A percentile compares a stretch with the other conserved stretches of the same genome.
These are phyloP conservation scores for Conus ventricosus DNA, from an alignment of 1,140 invertebrate species.

Conservation along the genomic window DNA sequence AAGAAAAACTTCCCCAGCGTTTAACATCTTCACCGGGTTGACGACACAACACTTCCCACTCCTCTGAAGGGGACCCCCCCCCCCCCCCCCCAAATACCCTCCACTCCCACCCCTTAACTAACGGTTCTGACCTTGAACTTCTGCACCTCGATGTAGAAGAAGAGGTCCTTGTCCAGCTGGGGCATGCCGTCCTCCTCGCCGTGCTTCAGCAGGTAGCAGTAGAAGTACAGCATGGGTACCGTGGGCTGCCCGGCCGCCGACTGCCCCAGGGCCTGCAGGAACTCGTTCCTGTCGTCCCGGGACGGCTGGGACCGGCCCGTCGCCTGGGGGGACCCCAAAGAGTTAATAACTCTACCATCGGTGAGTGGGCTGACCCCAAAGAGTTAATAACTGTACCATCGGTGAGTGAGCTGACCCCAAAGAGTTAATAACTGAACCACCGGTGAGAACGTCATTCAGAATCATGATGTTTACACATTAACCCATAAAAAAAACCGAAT, in stretches of 20 bases:
- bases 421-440: not conserved
- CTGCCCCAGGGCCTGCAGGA: slow-evolving; percentile 63
- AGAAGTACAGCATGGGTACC: slow-evolving; percentile 70
- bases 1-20: too few relatives aligned
- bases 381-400: not conserved
- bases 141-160: slow-evolving; percentile 74
- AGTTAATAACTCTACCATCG: not conserved
- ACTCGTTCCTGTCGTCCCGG: slow-evolving; percentile 69
- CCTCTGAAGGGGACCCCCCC: not conserved
- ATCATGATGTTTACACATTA: not conserved
- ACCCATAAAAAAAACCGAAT: not conserved
- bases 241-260: slow-evolving; percentile 67
- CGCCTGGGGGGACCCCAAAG: slow-evolving; percentile 35
- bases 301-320: slow-evolving; percentile 67
- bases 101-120: not conserved
- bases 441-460: not conserved
- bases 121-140: slow-evolving; percentile 70
- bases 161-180: slow-evolving; percentile 73
- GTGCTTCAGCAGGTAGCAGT: slow-evolving; percentile 72
- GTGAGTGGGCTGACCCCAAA: not conserved
- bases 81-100: not conserved
- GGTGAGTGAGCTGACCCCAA: not conserved
- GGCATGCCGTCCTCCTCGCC: slow-evolving; percentile 69
- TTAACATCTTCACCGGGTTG: too few relatives aligned
- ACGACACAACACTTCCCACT: too few relatives aligned